Evolutionary conservation across 1,140 invertebrate species (phyloP).

Genomic region (Plodia interpunctella): DNA sequence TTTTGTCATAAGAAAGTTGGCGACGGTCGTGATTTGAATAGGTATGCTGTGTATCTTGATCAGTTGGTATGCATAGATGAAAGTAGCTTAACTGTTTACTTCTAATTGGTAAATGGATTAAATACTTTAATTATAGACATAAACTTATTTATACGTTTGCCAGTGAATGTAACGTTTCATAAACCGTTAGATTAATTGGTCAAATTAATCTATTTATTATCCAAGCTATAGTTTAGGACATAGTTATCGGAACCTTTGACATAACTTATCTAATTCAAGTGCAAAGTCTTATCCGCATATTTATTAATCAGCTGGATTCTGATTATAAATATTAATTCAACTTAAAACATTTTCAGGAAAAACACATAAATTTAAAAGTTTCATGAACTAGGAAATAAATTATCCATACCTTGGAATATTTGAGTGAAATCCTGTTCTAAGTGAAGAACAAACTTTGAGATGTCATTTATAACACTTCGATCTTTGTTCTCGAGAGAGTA

Average conservation of each 20-base stretch:
- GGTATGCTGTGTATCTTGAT: slow-evolving; percentile 7
- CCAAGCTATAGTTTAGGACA: no score
- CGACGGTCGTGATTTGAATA: slow-evolving; percentile 40
- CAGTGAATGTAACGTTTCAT: no score
- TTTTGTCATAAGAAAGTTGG: slow-evolving; percentile 57
- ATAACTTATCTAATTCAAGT: not conserved
- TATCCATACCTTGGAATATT: slow-evolving; percentile 14
- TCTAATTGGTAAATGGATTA: no score
- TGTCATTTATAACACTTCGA: slow-evolving; percentile 30
- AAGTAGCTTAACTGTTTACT: not conserved
- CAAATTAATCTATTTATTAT: no score
- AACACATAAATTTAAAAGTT: no score
- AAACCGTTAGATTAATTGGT: no score
- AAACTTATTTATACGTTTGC: no score
- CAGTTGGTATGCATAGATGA: not conserved
- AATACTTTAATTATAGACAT: no score
- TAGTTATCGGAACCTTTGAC: not conserved
- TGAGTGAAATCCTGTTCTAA: slow-evolving; percentile 16
- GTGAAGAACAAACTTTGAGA: slow-evolving; percentile 21
- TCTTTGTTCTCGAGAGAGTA: slow-evolving; percentile 21
- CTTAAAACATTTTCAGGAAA: not conserved
- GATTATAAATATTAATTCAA: not conserved
- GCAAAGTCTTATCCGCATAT: no score
- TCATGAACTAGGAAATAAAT: no score
- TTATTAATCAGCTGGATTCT: no score